Evolutionary conservation across 1,140 invertebrate species (phyloP), one percentile per base, ranked within the genome.

Genomic region (Leptinotarsa texana): DNA sequence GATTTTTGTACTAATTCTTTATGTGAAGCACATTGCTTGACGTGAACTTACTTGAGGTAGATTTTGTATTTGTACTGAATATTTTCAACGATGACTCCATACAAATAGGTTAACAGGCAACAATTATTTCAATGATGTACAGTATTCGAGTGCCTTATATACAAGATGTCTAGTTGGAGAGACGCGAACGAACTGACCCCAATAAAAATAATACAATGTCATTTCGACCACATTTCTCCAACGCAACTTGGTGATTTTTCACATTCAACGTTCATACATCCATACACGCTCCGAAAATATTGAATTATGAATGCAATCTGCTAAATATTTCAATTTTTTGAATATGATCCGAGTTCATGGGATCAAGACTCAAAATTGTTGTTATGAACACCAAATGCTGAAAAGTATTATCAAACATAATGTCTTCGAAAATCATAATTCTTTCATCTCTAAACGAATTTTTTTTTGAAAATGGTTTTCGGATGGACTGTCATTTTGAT

Each of bases 11-110:
- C 76, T 80, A 77, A 75, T 61, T 76, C 69, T 67, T 78, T 78
- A 80, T 78, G 76, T 77, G 75, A 75, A 78, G 63, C 73, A 72
- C 63, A 76, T 65, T 74, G 69, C 72, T 67, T 65, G 70, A 42
- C 49, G 47, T 62, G 72, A 69, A 77, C 65, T 74, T 66, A 63
- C 74, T 77, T 81, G 80, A 81, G 80, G 80, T 81, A 81, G 80
- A 79, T 81, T 80, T 80, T 79, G 79, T 79, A 78, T 81, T 81
- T 81, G 80, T 81, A 81, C 80, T 81, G 76, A 77, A 33, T 76
- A 75, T 74, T 76, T 73, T 74, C 61, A 72, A 72, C 72, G 76
- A 68, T 68, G 72, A 72, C 8, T 47, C 72, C 70, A 65, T 73
- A 78, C 69, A 76, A 73, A 73, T 73, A 75, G 69, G 73, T 71